These are phyloP conservation scores for Lithophane leautieri DNA, from an alignment of 2,888 invertebrate species.

Conservation along the genomic window DNA sequence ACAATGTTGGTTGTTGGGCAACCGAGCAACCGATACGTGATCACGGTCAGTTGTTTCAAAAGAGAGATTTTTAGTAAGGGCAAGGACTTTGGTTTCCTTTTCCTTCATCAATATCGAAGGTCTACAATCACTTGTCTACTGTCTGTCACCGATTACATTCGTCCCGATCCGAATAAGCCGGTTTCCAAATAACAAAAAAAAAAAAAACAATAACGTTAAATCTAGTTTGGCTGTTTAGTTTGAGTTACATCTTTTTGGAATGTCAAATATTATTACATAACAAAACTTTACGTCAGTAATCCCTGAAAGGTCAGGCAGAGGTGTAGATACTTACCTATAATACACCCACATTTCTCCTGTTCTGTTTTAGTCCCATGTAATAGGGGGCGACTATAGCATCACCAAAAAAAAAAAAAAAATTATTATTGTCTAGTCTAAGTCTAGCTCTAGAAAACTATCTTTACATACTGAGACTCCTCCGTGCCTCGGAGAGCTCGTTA, in stretches of 20 bases:
- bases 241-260: background rate
- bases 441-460: too few species aligned
- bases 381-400: too few species aligned
- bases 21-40: conserved; percentile 53
- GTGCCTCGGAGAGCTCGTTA: too few species aligned
- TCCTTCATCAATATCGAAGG: conserved; percentile 27
- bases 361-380: too few species aligned
- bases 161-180: background rate
- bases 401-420: too few species aligned
- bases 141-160: background rate
- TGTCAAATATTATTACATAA: background rate
- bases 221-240: background rate
- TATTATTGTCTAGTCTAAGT: too few species aligned
- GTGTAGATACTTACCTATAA: too few species aligned
- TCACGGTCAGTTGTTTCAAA: conserved; percentile 50
- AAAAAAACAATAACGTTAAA: background rate
- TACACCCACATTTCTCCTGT: too few species aligned
- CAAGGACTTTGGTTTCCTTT: conserved; percentile 42
- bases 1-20: conserved; percentile 46
- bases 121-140: background rate
- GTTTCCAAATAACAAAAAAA: background rate
- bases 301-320: too few species aligned
- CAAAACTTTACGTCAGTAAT: too few species aligned
- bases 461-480: too few species aligned
- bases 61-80: conserved; percentile 57